These are phyloP conservation scores for Megaceryle maxima DNA, from an alignment of 2,113 vertebrate species.

Conservation along the genomic window DNA sequence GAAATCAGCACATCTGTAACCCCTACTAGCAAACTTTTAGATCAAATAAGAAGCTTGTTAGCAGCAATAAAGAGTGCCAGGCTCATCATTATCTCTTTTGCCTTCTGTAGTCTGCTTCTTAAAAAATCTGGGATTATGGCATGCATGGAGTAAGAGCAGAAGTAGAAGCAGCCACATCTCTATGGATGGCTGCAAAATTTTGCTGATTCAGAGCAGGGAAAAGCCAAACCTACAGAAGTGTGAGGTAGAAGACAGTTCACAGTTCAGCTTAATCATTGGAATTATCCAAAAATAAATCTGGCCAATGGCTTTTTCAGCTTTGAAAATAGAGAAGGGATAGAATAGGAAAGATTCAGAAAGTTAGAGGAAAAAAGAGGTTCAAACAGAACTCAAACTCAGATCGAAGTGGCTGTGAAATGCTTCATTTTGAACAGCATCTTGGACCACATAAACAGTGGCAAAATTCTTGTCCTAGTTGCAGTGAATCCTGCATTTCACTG, in stretches of 20 bases:
- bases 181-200: not conserved
- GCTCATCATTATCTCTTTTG: not conserved
- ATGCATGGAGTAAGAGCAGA: rapidly evolving
- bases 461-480: not conserved
- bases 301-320: not conserved
- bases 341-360: not conserved
- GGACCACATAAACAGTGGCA: not conserved
- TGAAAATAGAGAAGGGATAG: not conserved
- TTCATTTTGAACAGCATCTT: not conserved
- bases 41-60: not conserved
- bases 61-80: not conserved
- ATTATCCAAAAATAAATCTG: not conserved
- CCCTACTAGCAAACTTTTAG: not conserved
- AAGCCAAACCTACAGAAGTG: not conserved
- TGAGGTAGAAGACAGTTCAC: not conserved
- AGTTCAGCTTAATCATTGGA: not conserved
- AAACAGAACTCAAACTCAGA: not conserved
- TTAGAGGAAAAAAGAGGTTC: not conserved
- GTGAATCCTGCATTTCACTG: not conserved
- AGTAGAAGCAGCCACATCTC: not conserved
- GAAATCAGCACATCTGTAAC: not conserved
- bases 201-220: not conserved
- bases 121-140: not conserved
- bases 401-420: not conserved
- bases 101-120: not conserved